A percentile compares a stretch with the other conserved stretches of the same genome.
phyloP scores from a whole-genome alignment of 2,113 vertebrate species.

The Tenebrosternarchus preto region DNA sequence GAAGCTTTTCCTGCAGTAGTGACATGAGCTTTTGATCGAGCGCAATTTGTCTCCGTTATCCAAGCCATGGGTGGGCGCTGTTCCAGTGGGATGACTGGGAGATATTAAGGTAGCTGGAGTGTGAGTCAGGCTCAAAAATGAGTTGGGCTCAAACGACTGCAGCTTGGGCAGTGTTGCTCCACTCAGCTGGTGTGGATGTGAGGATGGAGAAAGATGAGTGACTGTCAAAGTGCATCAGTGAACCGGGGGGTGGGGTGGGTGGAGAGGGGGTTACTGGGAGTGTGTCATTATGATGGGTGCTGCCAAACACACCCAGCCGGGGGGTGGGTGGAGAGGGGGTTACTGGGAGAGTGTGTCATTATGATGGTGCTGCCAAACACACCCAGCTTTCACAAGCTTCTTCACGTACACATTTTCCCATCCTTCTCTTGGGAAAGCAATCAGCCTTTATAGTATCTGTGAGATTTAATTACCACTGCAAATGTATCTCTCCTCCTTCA shows the following conservation, averaged over 20 bases:
- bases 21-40: no score
- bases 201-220: no score
- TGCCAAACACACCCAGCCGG: slow-evolving; percentile 12
- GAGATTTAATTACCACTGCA: slow-evolving; percentile 23
- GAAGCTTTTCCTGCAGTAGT: no score
- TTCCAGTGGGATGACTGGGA: no score
- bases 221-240: no score
- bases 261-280: not conserved
- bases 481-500: not conserved
- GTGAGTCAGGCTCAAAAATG: no score
- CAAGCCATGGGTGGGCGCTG: no score
- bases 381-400: not conserved
- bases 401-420: not conserved
- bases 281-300: not conserved
- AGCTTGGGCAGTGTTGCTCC: no score
- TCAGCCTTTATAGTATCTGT: not conserved
- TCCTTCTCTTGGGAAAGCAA: not conserved
- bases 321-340: not conserved
- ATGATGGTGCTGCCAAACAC: slow-evolving; percentile 7
- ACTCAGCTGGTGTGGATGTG: no score
- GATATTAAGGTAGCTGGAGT: no score
- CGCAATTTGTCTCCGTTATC: no score
- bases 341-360: not conserved
- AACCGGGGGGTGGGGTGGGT: not conserved
- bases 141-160: no score